These are phyloP conservation scores for Dinoponera quadriceps DNA, from an alignment of 1,140 invertebrate genomes.

Conservation along the genomic window DNA sequence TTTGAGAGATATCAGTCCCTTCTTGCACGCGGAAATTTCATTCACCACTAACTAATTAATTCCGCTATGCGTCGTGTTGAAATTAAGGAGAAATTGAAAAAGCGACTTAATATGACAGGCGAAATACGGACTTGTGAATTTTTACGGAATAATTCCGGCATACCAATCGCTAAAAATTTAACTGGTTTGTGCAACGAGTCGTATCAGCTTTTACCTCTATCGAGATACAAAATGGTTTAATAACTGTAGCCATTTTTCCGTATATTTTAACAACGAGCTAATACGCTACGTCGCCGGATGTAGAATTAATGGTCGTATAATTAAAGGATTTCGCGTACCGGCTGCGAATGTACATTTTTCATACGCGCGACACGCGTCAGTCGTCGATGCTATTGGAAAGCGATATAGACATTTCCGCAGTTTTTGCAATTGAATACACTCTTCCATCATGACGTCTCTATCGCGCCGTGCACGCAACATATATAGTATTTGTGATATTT, in stretches of 20 bases:
- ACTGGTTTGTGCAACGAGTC: background rate
- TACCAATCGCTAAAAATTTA: conserved; percentile 19
- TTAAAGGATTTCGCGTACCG: conserved; percentile 40
- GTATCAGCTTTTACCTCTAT: conserved; percentile 19
- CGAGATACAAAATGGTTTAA: conserved; percentile 52
- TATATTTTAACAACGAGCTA: conserved; percentile 59
- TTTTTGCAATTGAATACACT: conserved; percentile 61
- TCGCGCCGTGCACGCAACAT: background rate
- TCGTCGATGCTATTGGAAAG: conserved; percentile 69
- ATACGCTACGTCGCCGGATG: conserved; percentile 45
- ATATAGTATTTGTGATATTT: conserved; percentile 13
- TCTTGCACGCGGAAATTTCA: background rate
- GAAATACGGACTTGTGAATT: conserved; percentile 9
- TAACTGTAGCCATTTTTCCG: conserved; percentile 54
- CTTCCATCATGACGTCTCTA: conserved; percentile 13
- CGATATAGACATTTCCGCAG: conserved; percentile 63
- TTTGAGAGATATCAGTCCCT: background rate
- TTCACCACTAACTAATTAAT: background rate
- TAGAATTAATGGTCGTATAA: conserved; percentile 49
- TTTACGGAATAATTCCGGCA: background rate
- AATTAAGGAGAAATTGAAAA: background rate
- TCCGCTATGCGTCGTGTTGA: background rate
- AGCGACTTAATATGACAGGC: background rate
- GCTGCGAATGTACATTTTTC: conserved; percentile 57
- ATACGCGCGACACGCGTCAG: conserved; percentile 45